Evolutionary conservation across 2,797 vertebrate species (phyloP), one percentile per base, ranked within the genome.

Genomic region (Halcyon badia): DNA sequence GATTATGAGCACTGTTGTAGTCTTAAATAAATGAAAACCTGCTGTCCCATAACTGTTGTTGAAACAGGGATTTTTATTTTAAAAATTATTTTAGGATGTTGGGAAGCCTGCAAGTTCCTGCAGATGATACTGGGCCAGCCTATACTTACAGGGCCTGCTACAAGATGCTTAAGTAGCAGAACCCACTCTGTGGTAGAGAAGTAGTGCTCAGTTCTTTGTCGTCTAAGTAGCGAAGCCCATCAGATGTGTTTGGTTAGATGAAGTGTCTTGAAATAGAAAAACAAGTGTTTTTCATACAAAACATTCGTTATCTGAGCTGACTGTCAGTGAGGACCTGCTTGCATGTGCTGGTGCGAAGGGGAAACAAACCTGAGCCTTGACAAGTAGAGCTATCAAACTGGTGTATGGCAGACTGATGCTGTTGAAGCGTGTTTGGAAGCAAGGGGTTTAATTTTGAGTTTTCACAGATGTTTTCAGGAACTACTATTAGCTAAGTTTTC

Each of bases 111-210:
- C 35, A 8, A 10, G 17, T 70, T 70, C 22, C 24, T 82, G 3
- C 12, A 65, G 62, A n/a, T 31, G 22, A 6, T 61, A n/a, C 26
- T 0, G 0, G 30, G 54, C 54, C 54, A 91, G 61, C 41, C 41
- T 69, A 0, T 84, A 12, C 39, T 87, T 87, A 51, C 5, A 58
- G 56, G 58, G 16, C 71, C 54, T 80, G 46, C 30, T 72, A 0
- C 3, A 2, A 37, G 52, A 33, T 85, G 60, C 21, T 85, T 54
- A 19, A 42, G 54, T 33, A 33, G 87, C 54, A 87, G 70, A 89
- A 68, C 21, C 21, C 14, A 8, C 39, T 60, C 24, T 62, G 11
- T 66, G 41, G 14, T 9, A 22, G 49, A 39, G 52, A 3, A 75
- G 31, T 35, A 39, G 54, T 26, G 9, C 20, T 84, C 33, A 20